These are phyloP conservation scores for Thera obeliscata DNA, from an alignment of 2,888 invertebrate species.

Conservation along the genomic window DNA sequence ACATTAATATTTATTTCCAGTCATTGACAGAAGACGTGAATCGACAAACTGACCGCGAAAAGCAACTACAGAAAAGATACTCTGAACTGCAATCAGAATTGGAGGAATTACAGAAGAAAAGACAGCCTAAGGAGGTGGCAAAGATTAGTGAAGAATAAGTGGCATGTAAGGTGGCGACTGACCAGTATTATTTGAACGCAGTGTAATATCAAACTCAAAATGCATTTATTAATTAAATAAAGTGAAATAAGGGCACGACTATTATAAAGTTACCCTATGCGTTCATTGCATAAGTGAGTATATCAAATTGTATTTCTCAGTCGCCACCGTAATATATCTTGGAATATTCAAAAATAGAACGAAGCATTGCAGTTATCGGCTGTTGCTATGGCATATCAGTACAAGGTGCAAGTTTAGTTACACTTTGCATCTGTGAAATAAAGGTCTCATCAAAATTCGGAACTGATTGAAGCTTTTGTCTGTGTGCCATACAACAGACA, in stretches of 20 bases:
- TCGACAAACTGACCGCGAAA: slow-evolving; percentile 96
- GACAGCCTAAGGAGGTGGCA: slow-evolving; percentile 49
- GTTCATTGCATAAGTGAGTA: no score
- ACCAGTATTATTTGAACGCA: not conserved
- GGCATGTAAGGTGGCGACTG: not conserved
- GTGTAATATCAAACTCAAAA: not conserved
- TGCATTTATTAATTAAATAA: not conserved
- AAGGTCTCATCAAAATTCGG: not conserved
- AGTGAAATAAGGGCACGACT: no score
- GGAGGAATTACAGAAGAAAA: slow-evolving; percentile 73
- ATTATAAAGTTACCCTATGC: no score
- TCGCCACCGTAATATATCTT: not conserved
- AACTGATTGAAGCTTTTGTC: not conserved
- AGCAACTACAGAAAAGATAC: slow-evolving; percentile 92
- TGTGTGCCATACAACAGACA: not conserved
- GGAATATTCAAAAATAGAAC: not conserved
- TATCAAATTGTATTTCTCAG: not conserved
- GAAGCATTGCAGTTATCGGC: slow-evolving; percentile 6
- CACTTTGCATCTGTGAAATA: not conserved
- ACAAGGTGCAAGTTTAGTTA: not conserved
- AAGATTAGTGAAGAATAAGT: slow-evolving; percentile 49
- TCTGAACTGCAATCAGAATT: slow-evolving; percentile 88
- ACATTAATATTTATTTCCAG: slow-evolving; percentile 66
- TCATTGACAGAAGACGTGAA: slow-evolving; percentile 96
- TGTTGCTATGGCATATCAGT: slow-evolving; percentile 1